phyloP scores from a whole-genome alignment of 1,140 invertebrate genomes.

The Dryas iulia region DNA sequence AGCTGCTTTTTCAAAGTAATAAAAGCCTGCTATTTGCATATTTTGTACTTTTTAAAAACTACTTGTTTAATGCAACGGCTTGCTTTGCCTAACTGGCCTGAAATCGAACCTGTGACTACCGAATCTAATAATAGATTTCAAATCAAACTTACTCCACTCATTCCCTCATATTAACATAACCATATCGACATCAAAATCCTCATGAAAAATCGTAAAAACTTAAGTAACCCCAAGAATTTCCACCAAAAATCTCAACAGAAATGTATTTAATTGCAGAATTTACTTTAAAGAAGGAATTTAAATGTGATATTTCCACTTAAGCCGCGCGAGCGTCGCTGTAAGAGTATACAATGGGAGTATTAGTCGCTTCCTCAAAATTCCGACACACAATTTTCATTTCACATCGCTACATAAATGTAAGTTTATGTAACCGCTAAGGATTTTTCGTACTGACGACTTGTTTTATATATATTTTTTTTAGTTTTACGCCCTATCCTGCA shows the following conservation, averaged over 20 bases:
- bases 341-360: background rate
- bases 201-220: background rate
- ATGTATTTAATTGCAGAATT: background rate
- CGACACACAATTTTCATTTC: background rate
- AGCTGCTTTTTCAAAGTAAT: too few relatives aligned
- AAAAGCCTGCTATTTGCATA: too few relatives aligned
- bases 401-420: slow-evolving; percentile 2
- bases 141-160: too few relatives aligned
- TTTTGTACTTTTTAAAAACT: too few relatives aligned
- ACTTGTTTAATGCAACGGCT: too few relatives aligned
- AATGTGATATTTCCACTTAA: slow-evolving; percentile 2
- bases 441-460: background rate
- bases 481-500: too few relatives aligned
- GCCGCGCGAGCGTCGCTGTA: background rate
- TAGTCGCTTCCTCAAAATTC: slow-evolving; percentile 4
- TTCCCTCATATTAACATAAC: too few relatives aligned
- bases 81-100: too few relatives aligned
- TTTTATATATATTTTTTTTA: background rate
- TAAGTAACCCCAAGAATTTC: background rate
- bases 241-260: background rate
- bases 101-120: too few relatives aligned
- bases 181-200: background rate
- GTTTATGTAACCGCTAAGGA: background rate
- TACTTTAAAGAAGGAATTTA: background rate
- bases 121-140: too few relatives aligned